Conservation (phyloP, 2,113 vertebrate species). For the Nyctibius bracteatus region DNA sequence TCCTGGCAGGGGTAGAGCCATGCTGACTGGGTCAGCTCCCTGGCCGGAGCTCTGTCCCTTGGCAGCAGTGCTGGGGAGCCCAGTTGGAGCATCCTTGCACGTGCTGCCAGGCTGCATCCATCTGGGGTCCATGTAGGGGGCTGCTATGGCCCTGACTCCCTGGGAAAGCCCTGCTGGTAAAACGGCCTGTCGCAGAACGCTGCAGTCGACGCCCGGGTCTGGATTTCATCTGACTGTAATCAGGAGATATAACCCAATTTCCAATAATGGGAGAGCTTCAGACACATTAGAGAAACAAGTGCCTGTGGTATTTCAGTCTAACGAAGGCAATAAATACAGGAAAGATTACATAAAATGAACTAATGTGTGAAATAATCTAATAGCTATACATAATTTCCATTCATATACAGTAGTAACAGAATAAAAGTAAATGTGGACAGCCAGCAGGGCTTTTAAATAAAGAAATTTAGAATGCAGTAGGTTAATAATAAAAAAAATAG, state of each 20-base stretch:
- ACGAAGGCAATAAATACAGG: constrained; percentile 48
- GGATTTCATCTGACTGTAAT: constrained; percentile 17
- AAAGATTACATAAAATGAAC: constrained; percentile 39
- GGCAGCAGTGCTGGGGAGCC: fast-evolving
- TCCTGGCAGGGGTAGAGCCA: background rate
- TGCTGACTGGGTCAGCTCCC: fast-evolving
- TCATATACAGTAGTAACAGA: constrained; percentile 32
- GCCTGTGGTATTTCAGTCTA: constrained; percentile 27
- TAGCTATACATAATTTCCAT: constrained; percentile 9
- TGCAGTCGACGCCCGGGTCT: background rate
- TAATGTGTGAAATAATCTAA: constrained; percentile 57
- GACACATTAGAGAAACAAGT: constrained; percentile 26
- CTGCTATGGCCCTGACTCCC: background rate
- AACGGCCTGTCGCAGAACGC: background rate
- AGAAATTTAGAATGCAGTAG: constrained; percentile 10
- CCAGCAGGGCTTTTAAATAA: constrained; percentile 35
- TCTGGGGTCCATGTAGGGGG: background rate
- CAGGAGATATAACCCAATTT: constrained; percentile 38
- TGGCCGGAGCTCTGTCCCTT: fast-evolving
- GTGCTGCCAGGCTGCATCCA: fast-evolving
- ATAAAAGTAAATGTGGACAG: constrained; percentile 30
- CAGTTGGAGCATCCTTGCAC: fast-evolving
- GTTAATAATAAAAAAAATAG: constrained; percentile 33
- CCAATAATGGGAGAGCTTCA: background rate
- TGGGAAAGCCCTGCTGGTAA: fast-evolving